Base-by-base conservation (phyloP, 2,113 vertebrate genomes). In the Silurus asotus region DNA sequence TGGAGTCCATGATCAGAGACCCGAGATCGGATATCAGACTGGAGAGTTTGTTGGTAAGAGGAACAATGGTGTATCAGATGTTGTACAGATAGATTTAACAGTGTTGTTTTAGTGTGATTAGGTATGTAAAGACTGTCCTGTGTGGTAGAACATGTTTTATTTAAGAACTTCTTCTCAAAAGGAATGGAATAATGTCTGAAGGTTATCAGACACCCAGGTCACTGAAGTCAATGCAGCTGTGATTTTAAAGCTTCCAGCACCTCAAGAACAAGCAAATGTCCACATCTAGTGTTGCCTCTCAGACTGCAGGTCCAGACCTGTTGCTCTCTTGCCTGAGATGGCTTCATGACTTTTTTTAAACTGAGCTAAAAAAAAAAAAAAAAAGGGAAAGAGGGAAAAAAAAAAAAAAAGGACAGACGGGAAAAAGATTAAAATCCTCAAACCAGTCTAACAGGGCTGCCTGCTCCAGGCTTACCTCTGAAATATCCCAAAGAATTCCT, bases 11-110 rank as follows among this genome's bases (percentile, higher is more conserved):
- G 19, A 28, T 51, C 53, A 4, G 49, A 58, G 86, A 96, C 90
- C 97, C 96, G 0, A 94, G 94, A 82, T 97, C 97, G 1, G 94
- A 94, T 0, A 93, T 99, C 84, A 98, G 98, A 92, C 91, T 98
- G 93, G 96, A 96, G 92, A 97, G 97, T 59, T 87, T 99, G 75
- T 94, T 99, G 97, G 98, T 99, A 93, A 96, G 80, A 61, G 45
- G 97, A 19, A 56, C n/a, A 23, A 64, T 8, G 49, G 23, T 11
- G 19, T 14, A n/a, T 37, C 59, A 25, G 28, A 37, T n/a, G 74
- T 11, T n/a, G 8, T 17, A 48, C 45, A 62, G n/a, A n/a, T 70
- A 62, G n/a, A n/a, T 70, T 1, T 8, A 81, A 67, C 2, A 19
- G 45, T n/a, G 17, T 78, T 28, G 28, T 23, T 19, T 20, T 20